Percentiles rank a stretch among this genome's conserved stretches.
Evolutionary conservation across 2,113 vertebrate species (phyloP).

Genomic region (Rhombomys opimus): DNA sequence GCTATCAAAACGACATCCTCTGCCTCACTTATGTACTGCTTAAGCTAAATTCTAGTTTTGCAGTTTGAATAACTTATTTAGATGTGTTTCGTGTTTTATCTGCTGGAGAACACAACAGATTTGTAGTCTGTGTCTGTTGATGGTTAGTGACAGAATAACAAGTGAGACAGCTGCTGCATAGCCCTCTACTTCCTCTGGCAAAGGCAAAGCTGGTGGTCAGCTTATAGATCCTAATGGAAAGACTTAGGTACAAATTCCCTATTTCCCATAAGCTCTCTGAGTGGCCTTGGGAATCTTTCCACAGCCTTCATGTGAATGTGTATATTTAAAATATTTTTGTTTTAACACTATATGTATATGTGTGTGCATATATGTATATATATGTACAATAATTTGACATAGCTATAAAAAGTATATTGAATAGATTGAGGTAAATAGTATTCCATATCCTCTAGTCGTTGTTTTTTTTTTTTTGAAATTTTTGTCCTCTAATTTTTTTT

Average conservation of each 20-base stretch:
- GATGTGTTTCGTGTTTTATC: neutral
- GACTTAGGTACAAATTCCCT: neutral
- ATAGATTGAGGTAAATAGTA: neutral
- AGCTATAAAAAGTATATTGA: neutral
- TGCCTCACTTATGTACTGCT: neutral
- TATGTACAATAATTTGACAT: neutral
- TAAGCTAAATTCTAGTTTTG: neutral
- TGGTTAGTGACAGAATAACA: rapidly evolving
- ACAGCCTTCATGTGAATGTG: neutral
- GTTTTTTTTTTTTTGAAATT: too few relatives aligned
- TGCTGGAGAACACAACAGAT: neutral
- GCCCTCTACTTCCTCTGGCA: rapidly evolving
- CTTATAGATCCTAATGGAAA: rapidly evolving
- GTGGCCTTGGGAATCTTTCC: neutral
- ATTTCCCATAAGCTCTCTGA: neutral
- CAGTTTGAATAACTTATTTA: neutral
- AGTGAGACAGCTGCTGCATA: too few relatives aligned
- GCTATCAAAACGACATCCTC: neutral
- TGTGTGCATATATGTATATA: neutral
- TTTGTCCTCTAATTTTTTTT: too few relatives aligned
- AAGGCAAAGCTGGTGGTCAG: neutral
- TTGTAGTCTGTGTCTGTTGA: neutral
- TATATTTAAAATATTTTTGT: neutral
- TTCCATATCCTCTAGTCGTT: neutral
- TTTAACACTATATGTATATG: too few relatives aligned